Evolutionary conservation across 2,797 vertebrate genomes (phyloP).

Genomic region (Malurus leucopterus): DNA sequence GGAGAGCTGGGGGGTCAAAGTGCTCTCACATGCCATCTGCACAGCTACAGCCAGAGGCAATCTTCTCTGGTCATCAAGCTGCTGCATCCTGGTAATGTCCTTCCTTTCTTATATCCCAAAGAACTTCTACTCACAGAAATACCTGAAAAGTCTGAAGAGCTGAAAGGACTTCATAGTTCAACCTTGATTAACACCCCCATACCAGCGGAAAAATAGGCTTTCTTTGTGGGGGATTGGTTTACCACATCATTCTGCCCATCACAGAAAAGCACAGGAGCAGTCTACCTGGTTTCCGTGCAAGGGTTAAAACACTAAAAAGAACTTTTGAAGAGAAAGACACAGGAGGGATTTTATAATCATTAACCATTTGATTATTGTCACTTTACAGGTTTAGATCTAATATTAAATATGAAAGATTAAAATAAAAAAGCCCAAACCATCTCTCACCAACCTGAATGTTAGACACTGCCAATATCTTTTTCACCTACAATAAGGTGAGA

Average conservation of each 20-base stretch:
- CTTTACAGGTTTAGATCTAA: not conserved
- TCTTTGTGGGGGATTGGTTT: not conserved
- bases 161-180: not conserved
- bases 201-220: not conserved
- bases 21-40: not conserved
- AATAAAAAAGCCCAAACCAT: not conserved
- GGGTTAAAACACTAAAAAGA: not conserved
- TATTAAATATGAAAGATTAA: not conserved
- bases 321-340: not conserved
- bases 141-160: not conserved
- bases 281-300: not conserved
- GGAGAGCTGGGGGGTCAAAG: not conserved
- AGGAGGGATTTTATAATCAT: not conserved
- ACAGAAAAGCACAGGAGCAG: not conserved
- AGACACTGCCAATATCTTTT: not conserved
- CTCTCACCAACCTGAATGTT: not conserved
- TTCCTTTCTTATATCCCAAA: not conserved
- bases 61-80: not conserved
- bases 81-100: not conserved
- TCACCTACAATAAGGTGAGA: not conserved
- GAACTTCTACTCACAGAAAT: not conserved
- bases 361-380: not conserved
- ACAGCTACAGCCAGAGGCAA: not conserved
- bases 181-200: not conserved
- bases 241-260: not conserved